Evolutionary conservation across 2,113 vertebrate species (phyloP).

Genomic region (Dasyprocta punctata): DNA sequence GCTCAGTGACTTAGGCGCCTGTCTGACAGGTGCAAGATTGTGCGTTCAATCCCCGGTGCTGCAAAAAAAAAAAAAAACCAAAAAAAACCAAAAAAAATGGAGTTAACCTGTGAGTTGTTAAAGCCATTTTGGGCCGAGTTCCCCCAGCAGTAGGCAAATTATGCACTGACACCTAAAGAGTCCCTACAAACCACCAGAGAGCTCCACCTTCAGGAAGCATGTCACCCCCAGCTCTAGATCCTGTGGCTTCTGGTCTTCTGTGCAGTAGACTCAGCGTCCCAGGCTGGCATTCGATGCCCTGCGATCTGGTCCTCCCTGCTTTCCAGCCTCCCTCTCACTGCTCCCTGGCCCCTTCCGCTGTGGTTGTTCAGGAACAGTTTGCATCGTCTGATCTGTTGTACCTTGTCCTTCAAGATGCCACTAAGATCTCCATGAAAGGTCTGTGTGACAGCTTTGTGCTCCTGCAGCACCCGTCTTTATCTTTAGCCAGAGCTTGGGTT

Average conservation of each 20-base stretch:
- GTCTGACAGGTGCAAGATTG: too few relatives aligned
- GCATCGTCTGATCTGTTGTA: not conserved
- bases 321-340: not conserved
- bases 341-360: not conserved
- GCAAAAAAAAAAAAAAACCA: too few relatives aligned
- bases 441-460: too few relatives aligned
- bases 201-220: too few relatives aligned
- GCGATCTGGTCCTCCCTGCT: not conserved
- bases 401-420: not conserved
- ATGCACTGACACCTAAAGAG: not conserved
- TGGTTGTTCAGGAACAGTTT: not conserved
- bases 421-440: not conserved
- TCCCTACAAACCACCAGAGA: not conserved
- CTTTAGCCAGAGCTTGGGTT: not conserved
- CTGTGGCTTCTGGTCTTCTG: not conserved
- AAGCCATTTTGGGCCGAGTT: not conserved
- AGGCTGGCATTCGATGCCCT: not conserved
- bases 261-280: not conserved
- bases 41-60: too few relatives aligned
- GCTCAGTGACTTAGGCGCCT: too few relatives aligned
- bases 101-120: too few relatives aligned
- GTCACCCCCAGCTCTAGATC: not conserved
- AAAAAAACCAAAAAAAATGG: too few relatives aligned
- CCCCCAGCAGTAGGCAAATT: not conserved
- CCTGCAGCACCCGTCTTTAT: not conserved